Evolutionary conservation across 92 coral and sea anemone species (phyloP).

Genomic region (Actinernus sp.): DNA sequence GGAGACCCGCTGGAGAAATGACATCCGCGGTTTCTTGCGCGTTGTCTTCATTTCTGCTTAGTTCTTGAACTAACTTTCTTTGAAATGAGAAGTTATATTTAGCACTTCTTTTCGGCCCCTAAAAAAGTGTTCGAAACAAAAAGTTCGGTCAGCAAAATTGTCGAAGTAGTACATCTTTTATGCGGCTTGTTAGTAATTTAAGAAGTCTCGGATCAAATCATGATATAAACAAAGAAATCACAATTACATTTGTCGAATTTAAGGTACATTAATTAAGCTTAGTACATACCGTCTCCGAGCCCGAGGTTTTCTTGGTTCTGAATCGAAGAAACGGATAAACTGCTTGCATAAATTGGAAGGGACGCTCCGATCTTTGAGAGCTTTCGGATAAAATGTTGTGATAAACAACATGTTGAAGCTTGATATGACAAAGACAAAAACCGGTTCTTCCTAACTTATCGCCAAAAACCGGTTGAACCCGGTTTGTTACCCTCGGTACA

Average conservation of each 20-base stretch:
- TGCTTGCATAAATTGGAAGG: neutral
- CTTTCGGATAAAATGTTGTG: neutral
- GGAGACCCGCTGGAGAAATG: slow-evolving; percentile 45
- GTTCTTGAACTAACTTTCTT: too few species aligned
- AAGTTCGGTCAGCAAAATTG: too few species aligned
- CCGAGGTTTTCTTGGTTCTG: too few species aligned
- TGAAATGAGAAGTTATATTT: too few species aligned
- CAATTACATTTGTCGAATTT: too few species aligned
- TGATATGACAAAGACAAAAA: neutral
- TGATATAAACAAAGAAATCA: too few species aligned
- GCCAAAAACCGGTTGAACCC: neutral
- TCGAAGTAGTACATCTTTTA: neutral
- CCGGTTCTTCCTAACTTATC: neutral
- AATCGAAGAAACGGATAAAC: too few species aligned
- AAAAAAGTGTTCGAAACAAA: too few species aligned
- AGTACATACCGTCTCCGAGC: too few species aligned
- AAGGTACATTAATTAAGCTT: too few species aligned
- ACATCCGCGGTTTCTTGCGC: slow-evolving; percentile 55
- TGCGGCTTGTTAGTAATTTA: neutral
- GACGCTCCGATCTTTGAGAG: neutral
- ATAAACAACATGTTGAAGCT: neutral
- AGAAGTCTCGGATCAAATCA: neutral
- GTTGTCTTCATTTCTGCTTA: slow-evolving; percentile 1
- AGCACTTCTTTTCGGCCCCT: too few species aligned
- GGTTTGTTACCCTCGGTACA: too few species aligned